Conservation (phyloP, 2,888 invertebrate genomes). For the Andricus quercusramuli region DNA sequence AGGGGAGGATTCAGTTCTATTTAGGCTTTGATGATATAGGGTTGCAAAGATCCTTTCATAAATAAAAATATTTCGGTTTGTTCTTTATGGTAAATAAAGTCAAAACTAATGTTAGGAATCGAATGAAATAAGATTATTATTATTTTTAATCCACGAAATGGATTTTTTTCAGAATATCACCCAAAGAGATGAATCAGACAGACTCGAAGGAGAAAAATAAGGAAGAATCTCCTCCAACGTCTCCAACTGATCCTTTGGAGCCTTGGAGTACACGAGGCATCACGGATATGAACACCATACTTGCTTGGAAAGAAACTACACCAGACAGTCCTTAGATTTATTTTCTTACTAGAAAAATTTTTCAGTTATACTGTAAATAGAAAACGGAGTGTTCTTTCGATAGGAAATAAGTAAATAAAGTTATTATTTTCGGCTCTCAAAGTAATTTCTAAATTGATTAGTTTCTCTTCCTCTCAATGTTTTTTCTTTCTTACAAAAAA, state of each 20-base stretch:
- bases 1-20: constrained; percentile 1
- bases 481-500: background rate
- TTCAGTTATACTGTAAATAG: constrained; percentile 15
- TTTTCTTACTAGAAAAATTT: background rate
- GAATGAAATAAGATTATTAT: background rate
- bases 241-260: constrained; percentile 84
- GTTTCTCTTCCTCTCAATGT: background rate
- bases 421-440: background rate
- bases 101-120: background rate
- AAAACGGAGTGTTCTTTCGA: background rate
- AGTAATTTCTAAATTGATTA: background rate
- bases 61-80: background rate
- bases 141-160: constrained; percentile 27
- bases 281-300: constrained; percentile 85
- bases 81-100: background rate
- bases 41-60: background rate
- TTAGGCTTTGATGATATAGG: background rate
- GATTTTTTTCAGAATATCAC: constrained; percentile 79
- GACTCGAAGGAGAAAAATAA: constrained; percentile 69
- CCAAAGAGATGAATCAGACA: constrained; percentile 70
- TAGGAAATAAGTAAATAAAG: background rate
- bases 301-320: constrained; percentile 82
- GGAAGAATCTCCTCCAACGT: constrained; percentile 70
- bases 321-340: constrained; percentile 79
- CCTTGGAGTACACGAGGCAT: constrained; percentile 87